These are phyloP conservation scores for Bradypodion pumilum DNA, from an alignment of 2,797 vertebrate species.

Conservation along the genomic window DNA sequence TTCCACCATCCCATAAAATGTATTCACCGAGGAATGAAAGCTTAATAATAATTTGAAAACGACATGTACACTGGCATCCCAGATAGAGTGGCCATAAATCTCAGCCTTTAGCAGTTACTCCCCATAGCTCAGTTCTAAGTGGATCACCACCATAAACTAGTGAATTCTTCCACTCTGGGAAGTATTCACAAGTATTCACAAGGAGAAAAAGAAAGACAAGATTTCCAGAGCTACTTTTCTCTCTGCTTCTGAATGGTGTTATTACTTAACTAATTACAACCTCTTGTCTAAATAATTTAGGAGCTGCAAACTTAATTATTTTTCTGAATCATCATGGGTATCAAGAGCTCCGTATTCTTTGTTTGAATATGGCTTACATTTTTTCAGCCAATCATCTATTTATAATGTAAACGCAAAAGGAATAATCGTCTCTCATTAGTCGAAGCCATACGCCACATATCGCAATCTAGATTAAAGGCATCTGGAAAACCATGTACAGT, in stretches of 20 bases:
- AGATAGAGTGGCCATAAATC: not conserved
- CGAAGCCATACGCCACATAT: not conserved
- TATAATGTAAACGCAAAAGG: not conserved
- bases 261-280: conserved; percentile 31
- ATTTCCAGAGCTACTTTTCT: conserved; percentile 18
- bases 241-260: conserved; percentile 30
- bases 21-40: not conserved
- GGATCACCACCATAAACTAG: not conserved
- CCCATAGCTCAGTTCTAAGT: not conserved
- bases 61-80: not conserved
- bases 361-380: not conserved
- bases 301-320: conserved; percentile 35
- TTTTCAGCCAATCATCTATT: not conserved
- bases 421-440: not conserved
- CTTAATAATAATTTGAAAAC: not conserved
- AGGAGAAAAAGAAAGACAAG: not conserved
- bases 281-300: conserved; percentile 18
- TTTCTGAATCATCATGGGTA: conserved; percentile 20
- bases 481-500: not conserved
- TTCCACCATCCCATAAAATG: not conserved
- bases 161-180: not conserved
- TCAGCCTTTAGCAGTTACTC: not conserved
- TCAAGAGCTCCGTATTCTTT: conserved; percentile 10
- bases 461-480: not conserved
- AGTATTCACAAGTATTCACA: not conserved